These are phyloP conservation scores for Eulemur albifrons DNA, from an alignment of 2,797 vertebrate genomes.

Conservation along the genomic window DNA sequence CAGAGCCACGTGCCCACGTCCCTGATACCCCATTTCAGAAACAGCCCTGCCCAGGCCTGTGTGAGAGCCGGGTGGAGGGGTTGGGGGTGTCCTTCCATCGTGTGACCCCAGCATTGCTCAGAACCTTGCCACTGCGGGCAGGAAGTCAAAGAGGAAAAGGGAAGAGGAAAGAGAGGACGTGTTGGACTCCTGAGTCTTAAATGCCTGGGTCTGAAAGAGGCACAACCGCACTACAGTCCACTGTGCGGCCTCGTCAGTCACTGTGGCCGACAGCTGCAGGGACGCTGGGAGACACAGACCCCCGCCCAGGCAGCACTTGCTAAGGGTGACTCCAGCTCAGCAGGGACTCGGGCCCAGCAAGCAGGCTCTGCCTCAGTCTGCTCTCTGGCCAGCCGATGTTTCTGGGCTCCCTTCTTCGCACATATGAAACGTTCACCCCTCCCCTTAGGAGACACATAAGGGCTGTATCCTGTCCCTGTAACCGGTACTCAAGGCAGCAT, in stretches of 20 bases:
- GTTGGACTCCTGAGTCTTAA: too few relatives aligned
- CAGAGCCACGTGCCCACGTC: rapidly evolving
- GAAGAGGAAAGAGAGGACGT: rapidly evolving
- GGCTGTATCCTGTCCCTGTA: background rate
- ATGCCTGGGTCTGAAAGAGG: too few relatives aligned
- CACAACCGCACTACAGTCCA: background rate
- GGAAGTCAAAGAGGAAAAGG: background rate
- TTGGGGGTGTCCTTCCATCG: rapidly evolving
- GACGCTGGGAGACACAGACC: background rate
- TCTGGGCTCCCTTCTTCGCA: background rate
- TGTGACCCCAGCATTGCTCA: rapidly evolving
- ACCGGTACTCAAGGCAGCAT: background rate
- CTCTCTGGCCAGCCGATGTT: background rate
- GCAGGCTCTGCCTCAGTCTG: background rate
- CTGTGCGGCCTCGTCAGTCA: rapidly evolving
- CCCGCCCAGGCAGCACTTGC: background rate
- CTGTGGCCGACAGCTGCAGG: rapidly evolving
- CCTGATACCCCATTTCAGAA: background rate
- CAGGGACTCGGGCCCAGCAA: too few relatives aligned
- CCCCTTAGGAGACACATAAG: background rate
- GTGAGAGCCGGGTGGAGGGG: too few relatives aligned
- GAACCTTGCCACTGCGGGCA: rapidly evolving
- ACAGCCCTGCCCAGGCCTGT: too few relatives aligned
- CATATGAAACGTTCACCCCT: background rate
- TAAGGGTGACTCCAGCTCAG: background rate